Evolutionary conservation across 1,140 invertebrate genomes (phyloP), one percentile per base, ranked within the genome.

Genomic region (Nilaparvata lugens): DNA sequence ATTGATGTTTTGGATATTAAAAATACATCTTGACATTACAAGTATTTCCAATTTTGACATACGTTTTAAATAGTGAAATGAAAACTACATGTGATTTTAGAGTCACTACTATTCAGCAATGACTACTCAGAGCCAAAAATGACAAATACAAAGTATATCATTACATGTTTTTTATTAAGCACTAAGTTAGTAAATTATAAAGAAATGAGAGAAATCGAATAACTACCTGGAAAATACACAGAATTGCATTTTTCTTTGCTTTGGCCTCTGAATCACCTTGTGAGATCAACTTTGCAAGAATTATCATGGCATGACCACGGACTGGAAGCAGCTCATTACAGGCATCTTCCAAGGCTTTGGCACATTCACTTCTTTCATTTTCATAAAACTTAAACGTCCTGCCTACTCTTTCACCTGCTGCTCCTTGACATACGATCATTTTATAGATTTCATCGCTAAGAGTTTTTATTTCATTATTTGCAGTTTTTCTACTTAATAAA

Each of bases 291-390:
- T 83, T 87, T 23, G 81, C 83, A 9, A 94, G 70, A 54, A 78
- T 72, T 59, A 92, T 82, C 19, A 93, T 71, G 7, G 84, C 91
- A 76, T 94, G 90, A 18, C 85, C 89, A 70, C 84, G 79, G 1
- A 88, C 79, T 6, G 90, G 90, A n/a, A 93, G 70, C 43, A 88
- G 70, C n/a, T 82, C 76, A 76, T 91, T 85, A 66, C 80, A 79
- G 5, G 87, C 72, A 75, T 91, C 83, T 45, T 77, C 69, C 16
- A 92, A 67, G 1, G 85, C 85, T 68, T 81, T 75, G 52, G 83
- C 77, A 69, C 82, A 84, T 58, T 76, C 71, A 55, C 61, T 62
- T 40, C 64, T 60, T 54, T 38, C 18, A 25, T 7, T 42, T 51
- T 76, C 68, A 38, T 69, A 54, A 52, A 71, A 68, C 56, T 64